phyloP scores from a whole-genome alignment of 2,113 vertebrate genomes.

The Callorhinus ursinus region DNA sequence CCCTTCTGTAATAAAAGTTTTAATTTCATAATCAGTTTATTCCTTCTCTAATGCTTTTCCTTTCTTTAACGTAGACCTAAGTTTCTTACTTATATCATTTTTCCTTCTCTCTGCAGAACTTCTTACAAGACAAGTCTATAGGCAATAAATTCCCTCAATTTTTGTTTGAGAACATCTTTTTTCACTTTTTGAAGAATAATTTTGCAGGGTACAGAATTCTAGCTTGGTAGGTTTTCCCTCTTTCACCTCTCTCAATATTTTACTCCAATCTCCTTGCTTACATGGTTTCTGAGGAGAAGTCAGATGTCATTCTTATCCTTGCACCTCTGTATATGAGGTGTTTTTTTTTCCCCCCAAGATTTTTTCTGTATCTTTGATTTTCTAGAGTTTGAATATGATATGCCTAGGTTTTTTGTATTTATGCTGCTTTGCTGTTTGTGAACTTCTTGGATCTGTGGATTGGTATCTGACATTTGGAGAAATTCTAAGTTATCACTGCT shows the following conservation, averaged over 20 bases:
- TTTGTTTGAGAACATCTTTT: neutral
- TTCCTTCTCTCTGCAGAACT: neutral
- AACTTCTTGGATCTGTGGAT: neutral
- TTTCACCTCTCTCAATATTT: neutral
- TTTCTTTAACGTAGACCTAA: neutral
- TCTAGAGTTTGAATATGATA: neutral
- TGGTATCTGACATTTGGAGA: neutral
- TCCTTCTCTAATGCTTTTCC: neutral
- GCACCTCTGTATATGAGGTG: neutral
- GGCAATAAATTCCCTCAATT: neutral
- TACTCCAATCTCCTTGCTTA: neutral
- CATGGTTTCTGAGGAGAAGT: neutral
- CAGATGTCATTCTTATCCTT: neutral
- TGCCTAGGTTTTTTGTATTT: neutral
- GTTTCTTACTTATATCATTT: neutral
- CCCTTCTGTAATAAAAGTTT: neutral
- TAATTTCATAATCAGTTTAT: neutral
- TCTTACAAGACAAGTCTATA: neutral
- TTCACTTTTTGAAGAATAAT: neutral
- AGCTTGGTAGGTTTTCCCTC: neutral
- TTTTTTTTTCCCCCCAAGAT: neutral
- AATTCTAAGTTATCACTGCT: neutral
- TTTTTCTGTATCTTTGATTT: neutral
- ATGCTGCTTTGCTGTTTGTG: neutral
- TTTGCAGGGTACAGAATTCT: neutral